phyloP scores from a whole-genome alignment of 2,888 invertebrate species.

The Synergus gifuensis region DNA sequence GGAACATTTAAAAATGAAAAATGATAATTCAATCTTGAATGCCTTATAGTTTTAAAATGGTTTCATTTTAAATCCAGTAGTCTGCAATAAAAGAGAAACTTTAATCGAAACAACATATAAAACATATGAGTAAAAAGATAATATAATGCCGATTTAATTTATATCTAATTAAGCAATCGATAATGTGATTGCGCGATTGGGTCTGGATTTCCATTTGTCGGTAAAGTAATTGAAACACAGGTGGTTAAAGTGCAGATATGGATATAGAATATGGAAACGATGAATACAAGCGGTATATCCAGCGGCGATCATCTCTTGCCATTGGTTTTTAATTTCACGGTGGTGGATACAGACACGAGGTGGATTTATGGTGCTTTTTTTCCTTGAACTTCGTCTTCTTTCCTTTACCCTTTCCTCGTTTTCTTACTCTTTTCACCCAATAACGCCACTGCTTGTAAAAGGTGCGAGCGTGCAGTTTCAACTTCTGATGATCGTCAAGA shows the following conservation, averaged over 20 bases:
- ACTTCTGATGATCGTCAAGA: conserved; percentile 56
- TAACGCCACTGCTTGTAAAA: conserved; percentile 48
- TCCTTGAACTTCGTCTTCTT: conserved; percentile 35
- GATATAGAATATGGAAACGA: neutral
- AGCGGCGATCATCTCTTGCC: conserved; percentile 57
- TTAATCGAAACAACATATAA: no score
- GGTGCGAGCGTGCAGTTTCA: conserved; percentile 57
- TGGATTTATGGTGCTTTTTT: conserved; percentile 65
- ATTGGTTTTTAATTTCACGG: conserved; percentile 70
- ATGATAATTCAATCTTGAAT: no score
- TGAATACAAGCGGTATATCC: conserved; percentile 50
- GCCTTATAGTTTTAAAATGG: no score
- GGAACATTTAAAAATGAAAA: no score
- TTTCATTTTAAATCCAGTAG: no score
- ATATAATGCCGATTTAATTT: neutral
- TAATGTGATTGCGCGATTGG: neutral
- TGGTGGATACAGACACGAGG: conserved; percentile 60
- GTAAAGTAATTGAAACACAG: conserved; percentile 17
- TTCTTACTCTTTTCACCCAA: neutral
- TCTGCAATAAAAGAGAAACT: no score
- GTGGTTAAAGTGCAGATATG: conserved; percentile 7
- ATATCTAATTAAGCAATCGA: conserved; percentile 9
- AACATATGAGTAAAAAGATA: neutral
- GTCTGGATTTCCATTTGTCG: neutral
- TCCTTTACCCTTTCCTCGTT: conserved; percentile 18